phyloP scores from a whole-genome alignment of 64 coral and sea anemone genomes.

The Catalaphyllia jardinei region DNA sequence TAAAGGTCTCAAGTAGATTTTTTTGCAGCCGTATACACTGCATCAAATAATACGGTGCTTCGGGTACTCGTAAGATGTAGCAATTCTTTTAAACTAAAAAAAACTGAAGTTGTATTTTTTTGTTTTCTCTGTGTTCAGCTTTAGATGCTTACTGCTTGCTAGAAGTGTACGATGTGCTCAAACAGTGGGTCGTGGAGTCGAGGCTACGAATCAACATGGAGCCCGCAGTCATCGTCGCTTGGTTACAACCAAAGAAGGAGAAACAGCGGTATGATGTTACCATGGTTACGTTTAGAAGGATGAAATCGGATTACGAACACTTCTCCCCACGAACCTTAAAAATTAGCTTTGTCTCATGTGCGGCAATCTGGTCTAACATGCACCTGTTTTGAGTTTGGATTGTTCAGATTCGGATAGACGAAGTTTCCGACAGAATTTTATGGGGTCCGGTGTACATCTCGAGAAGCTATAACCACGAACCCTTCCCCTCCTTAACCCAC shows the following conservation, averaged over 20 bases:
- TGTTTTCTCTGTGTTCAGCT: constrained; percentile 40
- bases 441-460: too few species aligned
- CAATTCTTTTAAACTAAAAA: not conserved
- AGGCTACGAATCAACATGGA: constrained; percentile 78
- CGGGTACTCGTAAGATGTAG: too few species aligned
- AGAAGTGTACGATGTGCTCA: constrained; percentile 82
- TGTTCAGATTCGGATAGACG: too few species aligned
- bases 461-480: too few species aligned
- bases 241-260: constrained; percentile 41
- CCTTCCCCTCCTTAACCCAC: too few species aligned
- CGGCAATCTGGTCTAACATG: too few species aligned
- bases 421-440: too few species aligned
- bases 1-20: too few species aligned
- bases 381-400: too few species aligned
- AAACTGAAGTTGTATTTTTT: not conserved
- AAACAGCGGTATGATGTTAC: constrained; percentile 12
- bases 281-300: not conserved
- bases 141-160: constrained; percentile 95
- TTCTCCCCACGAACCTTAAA: too few species aligned
- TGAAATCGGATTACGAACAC: too few species aligned
- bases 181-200: constrained; percentile 70
- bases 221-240: constrained; percentile 41
- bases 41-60: not conserved
- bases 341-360: too few species aligned
- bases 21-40: not conserved